These are phyloP conservation scores for Pycnomerus fuliginosus DNA, from an alignment of 2,888 invertebrate species.

Conservation along the genomic window DNA sequence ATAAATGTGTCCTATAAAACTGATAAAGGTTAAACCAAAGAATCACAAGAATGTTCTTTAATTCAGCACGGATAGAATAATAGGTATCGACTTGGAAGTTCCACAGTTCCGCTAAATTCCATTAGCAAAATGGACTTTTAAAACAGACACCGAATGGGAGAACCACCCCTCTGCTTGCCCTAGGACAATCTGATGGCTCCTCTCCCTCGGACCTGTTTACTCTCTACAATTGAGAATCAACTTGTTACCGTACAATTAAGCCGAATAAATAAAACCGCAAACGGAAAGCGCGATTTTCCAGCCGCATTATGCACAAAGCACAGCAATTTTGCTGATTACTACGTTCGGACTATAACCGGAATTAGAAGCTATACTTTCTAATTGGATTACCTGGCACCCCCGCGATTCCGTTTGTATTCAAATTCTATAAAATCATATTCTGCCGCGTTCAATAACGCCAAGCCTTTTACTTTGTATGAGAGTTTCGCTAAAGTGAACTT, in stretches of 20 bases:
- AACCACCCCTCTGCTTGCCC: conserved; percentile 9
- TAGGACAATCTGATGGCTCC: conserved; percentile 13
- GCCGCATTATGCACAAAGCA: too few species aligned
- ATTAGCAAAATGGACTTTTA: conserved; percentile 50
- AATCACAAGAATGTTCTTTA: conserved; percentile 44
- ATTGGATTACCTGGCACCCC: too few species aligned
- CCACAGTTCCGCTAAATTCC: conserved; percentile 41
- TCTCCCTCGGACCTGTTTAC: conserved; percentile 2
- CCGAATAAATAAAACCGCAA: conserved; percentile 5
- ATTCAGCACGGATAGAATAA: conserved; percentile 45
- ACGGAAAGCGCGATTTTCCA: conserved; percentile 1
- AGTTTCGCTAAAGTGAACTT: too few species aligned
- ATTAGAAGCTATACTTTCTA: too few species aligned
- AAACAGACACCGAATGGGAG: conserved; percentile 37
- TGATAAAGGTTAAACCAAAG: conserved; percentile 38
- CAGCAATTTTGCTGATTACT: too few species aligned
- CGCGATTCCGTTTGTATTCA: too few species aligned
- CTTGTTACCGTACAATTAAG: conserved; percentile 10
- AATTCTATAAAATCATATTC: too few species aligned
- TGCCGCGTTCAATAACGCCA: too few species aligned
- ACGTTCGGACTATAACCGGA: too few species aligned
- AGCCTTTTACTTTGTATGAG: too few species aligned
- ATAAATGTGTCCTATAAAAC: conserved; percentile 39
- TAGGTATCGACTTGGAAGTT: conserved; percentile 39
- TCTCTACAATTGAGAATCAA: conserved; percentile 10